phyloP scores from a whole-genome alignment of 2,797 vertebrate species.

The Coreius guichenoti region DNA sequence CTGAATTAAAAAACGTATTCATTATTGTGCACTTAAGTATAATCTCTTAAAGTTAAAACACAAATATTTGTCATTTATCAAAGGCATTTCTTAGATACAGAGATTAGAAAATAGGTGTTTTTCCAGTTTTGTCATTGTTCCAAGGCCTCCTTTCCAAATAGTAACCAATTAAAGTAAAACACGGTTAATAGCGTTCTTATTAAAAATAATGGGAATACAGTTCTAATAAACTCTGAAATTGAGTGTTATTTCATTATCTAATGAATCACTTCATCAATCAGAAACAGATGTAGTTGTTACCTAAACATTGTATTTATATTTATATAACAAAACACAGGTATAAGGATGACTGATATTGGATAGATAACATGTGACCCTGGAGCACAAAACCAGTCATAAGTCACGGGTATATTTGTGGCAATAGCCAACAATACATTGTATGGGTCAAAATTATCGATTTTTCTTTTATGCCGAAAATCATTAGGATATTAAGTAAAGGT shows the following conservation, averaged over 20 bases:
- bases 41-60: background rate
- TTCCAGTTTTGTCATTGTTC: background rate
- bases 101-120: background rate
- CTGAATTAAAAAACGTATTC: background rate
- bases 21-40: background rate
- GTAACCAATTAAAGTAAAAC: background rate
- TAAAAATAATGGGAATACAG: too few relatives aligned
- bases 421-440: too few relatives aligned
- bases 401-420: too few relatives aligned
- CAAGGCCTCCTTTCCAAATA: conserved; percentile 1
- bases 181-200: background rate
- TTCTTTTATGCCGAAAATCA: too few relatives aligned
- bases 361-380: background rate
- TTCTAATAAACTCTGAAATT: background rate
- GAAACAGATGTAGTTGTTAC: background rate
- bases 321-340: background rate
- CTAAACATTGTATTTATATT: background rate
- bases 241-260: background rate
- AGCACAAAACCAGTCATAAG: too few relatives aligned
- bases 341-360: background rate
- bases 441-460: too few relatives aligned
- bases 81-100: conserved; percentile 11
- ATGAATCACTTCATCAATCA: background rate
- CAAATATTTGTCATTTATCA: background rate
- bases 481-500: too few relatives aligned